Conservation (phyloP, 2,888 invertebrate species). For the Branchellion lobata region DNA sequence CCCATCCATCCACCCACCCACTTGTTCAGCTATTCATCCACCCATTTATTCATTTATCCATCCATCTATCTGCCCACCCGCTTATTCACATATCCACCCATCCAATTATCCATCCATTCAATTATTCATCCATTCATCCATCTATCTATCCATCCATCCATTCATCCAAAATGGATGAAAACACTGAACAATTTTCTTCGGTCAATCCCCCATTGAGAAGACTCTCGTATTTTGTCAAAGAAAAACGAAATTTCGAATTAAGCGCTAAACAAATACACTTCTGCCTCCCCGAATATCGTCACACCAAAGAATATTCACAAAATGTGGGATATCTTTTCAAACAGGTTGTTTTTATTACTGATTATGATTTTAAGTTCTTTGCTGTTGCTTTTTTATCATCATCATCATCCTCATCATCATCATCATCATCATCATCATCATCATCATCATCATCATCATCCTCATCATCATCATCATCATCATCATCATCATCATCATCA, state of each 20-base stretch:
- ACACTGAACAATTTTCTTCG: background rate
- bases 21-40: background rate
- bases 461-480: too few relatives aligned
- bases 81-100: background rate
- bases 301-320: background rate
- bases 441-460: slow-evolving; percentile 73
- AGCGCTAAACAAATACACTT: background rate
- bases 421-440: slow-evolving; percentile 42
- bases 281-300: background rate
- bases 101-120: slow-evolving; percentile 3
- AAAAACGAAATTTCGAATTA: background rate
- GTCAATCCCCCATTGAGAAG: background rate
- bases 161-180: background rate
- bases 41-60: background rate
- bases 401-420: slow-evolving; percentile 43
- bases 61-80: background rate
- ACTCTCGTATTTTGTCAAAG: slow-evolving; percentile 12
- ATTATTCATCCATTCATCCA: background rate
- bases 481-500: too few relatives aligned
- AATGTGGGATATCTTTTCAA: slow-evolving; percentile 11
- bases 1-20: background rate
- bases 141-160: background rate
- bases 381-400: slow-evolving; percentile 27
- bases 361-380: too few relatives aligned
- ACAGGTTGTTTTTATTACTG: background rate